phyloP scores from a whole-genome alignment of 2,888 invertebrate genomes.

The Sarcophaga variegata region DNA sequence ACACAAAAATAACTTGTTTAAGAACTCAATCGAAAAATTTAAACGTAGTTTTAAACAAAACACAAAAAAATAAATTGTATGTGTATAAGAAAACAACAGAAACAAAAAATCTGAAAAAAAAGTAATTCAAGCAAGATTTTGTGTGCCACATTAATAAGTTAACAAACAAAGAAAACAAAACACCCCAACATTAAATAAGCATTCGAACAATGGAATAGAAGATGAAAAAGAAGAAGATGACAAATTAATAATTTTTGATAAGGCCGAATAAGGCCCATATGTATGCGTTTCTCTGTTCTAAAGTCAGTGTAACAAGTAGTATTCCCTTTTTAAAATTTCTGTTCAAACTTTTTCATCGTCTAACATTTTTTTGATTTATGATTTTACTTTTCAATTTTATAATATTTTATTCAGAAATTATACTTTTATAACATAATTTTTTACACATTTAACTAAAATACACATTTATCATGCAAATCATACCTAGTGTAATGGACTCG shows the following conservation, averaged over 20 bases:
- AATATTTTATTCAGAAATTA: too few relatives aligned
- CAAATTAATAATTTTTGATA: slow-evolving; percentile 13
- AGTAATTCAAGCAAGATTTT: slow-evolving; percentile 51
- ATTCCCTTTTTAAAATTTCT: too few relatives aligned
- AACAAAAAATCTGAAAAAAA: background rate
- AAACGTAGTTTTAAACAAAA: background rate
- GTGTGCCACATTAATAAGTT: slow-evolving; percentile 73
- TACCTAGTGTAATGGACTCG: too few relatives aligned
- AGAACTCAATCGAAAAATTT: background rate
- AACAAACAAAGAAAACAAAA: slow-evolving; percentile 71
- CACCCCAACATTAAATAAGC: slow-evolving; percentile 23
- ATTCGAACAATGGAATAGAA: slow-evolving; percentile 24
- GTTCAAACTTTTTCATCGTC: too few relatives aligned
- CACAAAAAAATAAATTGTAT: background rate
- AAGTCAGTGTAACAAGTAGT: too few relatives aligned
- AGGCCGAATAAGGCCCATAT: too few relatives aligned
- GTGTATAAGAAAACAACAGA: background rate
- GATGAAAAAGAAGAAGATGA: slow-evolving; percentile 46
- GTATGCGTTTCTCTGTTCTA: too few relatives aligned
- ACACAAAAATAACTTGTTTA: background rate
- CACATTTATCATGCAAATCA: too few relatives aligned
- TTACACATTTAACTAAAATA: too few relatives aligned
- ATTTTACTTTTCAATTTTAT: too few relatives aligned
- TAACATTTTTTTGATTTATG: too few relatives aligned
- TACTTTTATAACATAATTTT: too few relatives aligned